These are phyloP conservation scores for Patella vulgata DNA, from an alignment of 1,140 invertebrate species.

Conservation along the genomic window DNA sequence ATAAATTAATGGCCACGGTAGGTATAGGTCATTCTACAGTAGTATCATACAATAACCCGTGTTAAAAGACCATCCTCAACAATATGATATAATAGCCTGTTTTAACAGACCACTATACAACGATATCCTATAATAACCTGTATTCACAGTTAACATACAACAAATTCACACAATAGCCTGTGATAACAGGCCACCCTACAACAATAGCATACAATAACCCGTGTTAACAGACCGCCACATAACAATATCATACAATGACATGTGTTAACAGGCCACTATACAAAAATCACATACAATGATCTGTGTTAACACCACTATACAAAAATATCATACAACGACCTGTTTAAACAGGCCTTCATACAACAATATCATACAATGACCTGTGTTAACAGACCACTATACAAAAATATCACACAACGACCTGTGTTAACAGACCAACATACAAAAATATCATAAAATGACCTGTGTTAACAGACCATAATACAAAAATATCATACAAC, in stretches of 20 bases:
- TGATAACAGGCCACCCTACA: neutral
- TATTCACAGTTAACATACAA: no score
- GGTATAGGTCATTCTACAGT: conserved; percentile 42
- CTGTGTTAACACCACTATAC: no score
- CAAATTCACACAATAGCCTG: neutral
- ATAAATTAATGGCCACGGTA: conserved; percentile 77
- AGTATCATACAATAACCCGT: neutral
- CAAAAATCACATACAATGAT: neutral
- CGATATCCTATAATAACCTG: neutral
- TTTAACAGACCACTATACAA: neutral
- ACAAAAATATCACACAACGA: neutral
- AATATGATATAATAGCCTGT: neutral
- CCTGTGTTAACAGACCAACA: neutral
- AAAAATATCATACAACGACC: neutral
- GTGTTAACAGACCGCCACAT: no score
- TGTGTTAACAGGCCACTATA: neutral
- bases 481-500: neutral
- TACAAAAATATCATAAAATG: neutral
- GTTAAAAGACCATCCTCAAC: neutral
- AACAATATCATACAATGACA: neutral
- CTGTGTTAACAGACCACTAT: neutral
- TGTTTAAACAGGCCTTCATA: neutral
- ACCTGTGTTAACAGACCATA: neutral
- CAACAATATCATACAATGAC: neutral
- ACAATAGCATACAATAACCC: neutral